phyloP scores from a whole-genome alignment of 2,797 vertebrate species.

The Anisognathus igniventris region DNA sequence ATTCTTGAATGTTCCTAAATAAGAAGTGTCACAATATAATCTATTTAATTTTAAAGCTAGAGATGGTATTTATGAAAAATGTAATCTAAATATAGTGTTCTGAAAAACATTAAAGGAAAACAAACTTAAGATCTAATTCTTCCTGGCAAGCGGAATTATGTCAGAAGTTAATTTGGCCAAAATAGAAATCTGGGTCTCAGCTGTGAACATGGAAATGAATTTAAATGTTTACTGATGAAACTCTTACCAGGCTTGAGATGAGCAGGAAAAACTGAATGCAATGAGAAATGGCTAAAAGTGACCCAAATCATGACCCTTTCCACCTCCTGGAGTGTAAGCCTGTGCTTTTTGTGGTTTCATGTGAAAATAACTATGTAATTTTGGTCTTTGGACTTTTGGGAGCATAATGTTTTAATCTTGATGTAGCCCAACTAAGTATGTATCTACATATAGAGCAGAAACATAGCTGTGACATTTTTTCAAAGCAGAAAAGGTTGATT shows the following conservation, averaged over 20 bases:
- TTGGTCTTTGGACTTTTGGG: not conserved
- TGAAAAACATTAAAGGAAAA: not conserved
- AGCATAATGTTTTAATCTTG: not conserved
- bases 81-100: not conserved
- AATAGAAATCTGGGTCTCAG: not conserved
- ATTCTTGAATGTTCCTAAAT: not conserved
- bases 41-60: not conserved
- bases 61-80: not conserved
- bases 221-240: not conserved
- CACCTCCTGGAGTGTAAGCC: accelerated
- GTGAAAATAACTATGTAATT: not conserved
- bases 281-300: not conserved
- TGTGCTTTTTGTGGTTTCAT: not conserved
- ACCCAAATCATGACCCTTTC: not conserved
- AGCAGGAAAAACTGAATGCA: not conserved
- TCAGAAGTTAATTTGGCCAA: not conserved
- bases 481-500: not conserved
- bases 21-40: not conserved
- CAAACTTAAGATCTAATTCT: not conserved
- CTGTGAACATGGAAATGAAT: not conserved
- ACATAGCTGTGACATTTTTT: not conserved
- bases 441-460: not conserved
- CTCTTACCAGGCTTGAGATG: not conserved
- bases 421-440: not conserved
- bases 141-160: not conserved